phyloP scores from a whole-genome alignment of 2,797 vertebrate genomes.

The Characodon lateralis region DNA sequence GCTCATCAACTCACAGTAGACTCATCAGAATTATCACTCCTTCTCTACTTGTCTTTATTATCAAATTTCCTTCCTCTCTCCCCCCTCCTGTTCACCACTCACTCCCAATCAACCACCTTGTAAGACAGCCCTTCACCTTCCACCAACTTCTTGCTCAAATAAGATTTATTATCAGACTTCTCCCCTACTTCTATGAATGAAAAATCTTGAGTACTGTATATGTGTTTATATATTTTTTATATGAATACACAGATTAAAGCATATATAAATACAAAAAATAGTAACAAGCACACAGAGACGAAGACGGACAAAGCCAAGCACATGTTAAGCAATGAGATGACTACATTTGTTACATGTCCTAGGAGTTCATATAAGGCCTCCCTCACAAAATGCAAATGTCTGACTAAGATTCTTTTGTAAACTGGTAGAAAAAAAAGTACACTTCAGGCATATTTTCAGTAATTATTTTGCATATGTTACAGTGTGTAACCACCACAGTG shows the following conservation, averaged over 20 bases:
- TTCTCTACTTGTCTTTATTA: slow-evolving; percentile 74
- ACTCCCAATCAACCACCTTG: slow-evolving; percentile 66
- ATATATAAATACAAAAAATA: slow-evolving; percentile 78
- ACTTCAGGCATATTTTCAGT: slow-evolving; percentile 42
- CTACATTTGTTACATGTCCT: slow-evolving; percentile 48
- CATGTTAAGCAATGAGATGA: slow-evolving; percentile 71
- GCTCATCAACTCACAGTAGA: slow-evolving; percentile 68
- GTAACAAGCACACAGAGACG: slow-evolving; percentile 36
- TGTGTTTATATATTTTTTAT: slow-evolving; percentile 26
- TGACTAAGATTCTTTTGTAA: slow-evolving; percentile 33
- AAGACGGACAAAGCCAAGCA: slow-evolving; percentile 52
- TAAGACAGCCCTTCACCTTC: slow-evolving; percentile 56
- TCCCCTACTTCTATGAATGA: slow-evolving; percentile 67
- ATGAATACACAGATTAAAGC: slow-evolving; percentile 78
- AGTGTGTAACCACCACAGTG: slow-evolving; percentile 64
- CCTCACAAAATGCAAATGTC: slow-evolving; percentile 31
- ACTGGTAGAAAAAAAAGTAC: slow-evolving; percentile 23
- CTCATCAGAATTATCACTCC: slow-evolving; percentile 75
- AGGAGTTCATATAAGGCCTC: slow-evolving; percentile 63
- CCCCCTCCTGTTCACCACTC: slow-evolving; percentile 54
- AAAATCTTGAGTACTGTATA: slow-evolving; percentile 42
- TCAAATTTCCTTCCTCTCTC: slow-evolving; percentile 67
- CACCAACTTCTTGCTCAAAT: slow-evolving; percentile 17
- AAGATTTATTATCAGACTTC: slow-evolving; percentile 29
- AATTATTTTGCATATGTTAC: slow-evolving; percentile 58